Evolutionary conservation across 1,140 invertebrate species (phyloP), one percentile per base, ranked within the genome.

Genomic region (Saxidomus purpurata): DNA sequence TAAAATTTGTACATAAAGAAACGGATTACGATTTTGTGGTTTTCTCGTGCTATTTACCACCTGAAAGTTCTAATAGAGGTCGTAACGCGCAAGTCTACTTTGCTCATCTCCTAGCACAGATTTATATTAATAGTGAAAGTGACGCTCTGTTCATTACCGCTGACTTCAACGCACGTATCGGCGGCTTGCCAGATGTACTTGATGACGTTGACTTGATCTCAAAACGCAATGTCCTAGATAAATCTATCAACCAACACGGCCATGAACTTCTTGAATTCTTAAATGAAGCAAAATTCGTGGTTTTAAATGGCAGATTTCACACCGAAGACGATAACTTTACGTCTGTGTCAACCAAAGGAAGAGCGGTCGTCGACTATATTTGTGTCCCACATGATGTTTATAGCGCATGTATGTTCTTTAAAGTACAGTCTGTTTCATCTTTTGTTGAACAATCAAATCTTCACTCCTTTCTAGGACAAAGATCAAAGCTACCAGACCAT

Each of bases 171-270:
- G 15, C 74, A 8, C 6, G 82, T 4, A 86, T 85, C 36, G 81
- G 89, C 11, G 28, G 6, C 0, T 43, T 77, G 28, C 63, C 36
- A 19, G 69, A 90, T 17, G 40, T 86, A 67, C 19, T 79, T 0
- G 22, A 69, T 19, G 71, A 79, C 6, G 13, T 3, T 55, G 89
- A 85, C 49, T 31, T 11, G 1, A 80, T 79, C 15, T 55, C 55
- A 0, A 6, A 40, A 19, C 22, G 81, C 47, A 63, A 9, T 25
- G 17, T 31, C 25, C 1, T 87, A 40, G 63, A 87, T 25, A 40
- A 87, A 19, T 79, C 1, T 59, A 28, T 90, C 8, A 90, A 90
- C 80, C 89, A 90, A 77, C 89, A 87, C 71, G 76, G 83, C 11
- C 89, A 90, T 61, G 63, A 43, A 47, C 76, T 82, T 31, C n/a